Evolutionary conservation across 2,113 vertebrate species (phyloP).

Genomic region (Cheilinus undulatus): DNA sequence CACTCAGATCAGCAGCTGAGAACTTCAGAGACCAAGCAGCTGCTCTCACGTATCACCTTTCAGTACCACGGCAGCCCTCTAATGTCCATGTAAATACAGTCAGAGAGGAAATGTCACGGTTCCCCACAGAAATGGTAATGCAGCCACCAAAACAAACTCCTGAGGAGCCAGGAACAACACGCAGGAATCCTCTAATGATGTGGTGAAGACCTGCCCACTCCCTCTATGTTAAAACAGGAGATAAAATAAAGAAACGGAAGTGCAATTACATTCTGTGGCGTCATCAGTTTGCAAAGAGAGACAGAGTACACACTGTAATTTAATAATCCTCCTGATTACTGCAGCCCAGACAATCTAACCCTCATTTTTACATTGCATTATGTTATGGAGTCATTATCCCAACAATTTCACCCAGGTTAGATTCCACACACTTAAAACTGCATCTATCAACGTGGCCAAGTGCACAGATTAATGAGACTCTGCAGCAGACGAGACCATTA

Average conservation of each 20-base stretch:
- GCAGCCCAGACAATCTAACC: slow-evolving; percentile 7
- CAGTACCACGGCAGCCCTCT: slow-evolving; percentile 4
- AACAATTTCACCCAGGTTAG: slow-evolving; percentile 24
- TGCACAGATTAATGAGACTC: slow-evolving; percentile 23
- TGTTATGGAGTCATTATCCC: slow-evolving; percentile 46
- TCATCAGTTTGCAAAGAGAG: slow-evolving; percentile 33
- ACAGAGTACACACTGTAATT: neutral
- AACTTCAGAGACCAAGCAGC: slow-evolving; percentile 56
- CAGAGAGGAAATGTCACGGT: slow-evolving; percentile 56
- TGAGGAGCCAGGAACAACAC: slow-evolving; percentile 29
- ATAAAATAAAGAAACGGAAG: slow-evolving; percentile 6
- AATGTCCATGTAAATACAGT: slow-evolving; percentile 43
- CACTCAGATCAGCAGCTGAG: neutral
- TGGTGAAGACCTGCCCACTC: neutral
- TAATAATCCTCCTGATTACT: slow-evolving; percentile 20
- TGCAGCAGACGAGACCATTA: slow-evolving; percentile 12
- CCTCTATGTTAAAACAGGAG: neutral
- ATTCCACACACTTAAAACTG: slow-evolving; percentile 14
- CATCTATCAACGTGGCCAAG: neutral
- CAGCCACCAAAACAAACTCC: slow-evolving; percentile 45
- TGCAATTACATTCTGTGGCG: neutral
- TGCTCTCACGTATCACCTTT: slow-evolving; percentile 62
- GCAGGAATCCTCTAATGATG: slow-evolving; percentile 25
- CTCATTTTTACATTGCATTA: slow-evolving; percentile 23
- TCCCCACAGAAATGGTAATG: slow-evolving; percentile 51